These are phyloP conservation scores for Brachionichthys hirsutus DNA, from an alignment of 2,113 vertebrate species.

Conservation along the genomic window DNA sequence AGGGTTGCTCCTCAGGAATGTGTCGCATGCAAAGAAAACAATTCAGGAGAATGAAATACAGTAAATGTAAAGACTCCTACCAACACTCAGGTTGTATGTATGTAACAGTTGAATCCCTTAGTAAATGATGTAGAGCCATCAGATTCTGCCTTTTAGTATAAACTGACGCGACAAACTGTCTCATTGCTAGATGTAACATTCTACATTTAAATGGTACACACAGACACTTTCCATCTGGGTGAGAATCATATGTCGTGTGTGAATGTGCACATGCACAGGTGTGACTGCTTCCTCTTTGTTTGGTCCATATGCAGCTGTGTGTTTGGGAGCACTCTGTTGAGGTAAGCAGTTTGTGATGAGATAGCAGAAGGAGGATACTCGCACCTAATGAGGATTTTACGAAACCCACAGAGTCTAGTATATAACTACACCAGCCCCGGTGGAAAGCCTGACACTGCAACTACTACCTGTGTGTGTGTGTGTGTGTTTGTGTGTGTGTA, in stretches of 20 bases:
- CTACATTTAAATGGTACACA: too few species aligned
- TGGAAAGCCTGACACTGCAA: conserved; percentile 70
- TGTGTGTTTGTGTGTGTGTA: conserved; percentile 21
- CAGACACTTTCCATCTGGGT: too few species aligned
- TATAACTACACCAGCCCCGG: conserved; percentile 61
- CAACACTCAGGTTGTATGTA: too few species aligned
- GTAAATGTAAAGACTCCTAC: too few species aligned
- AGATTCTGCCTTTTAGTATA: too few species aligned
- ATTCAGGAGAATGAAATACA: too few species aligned
- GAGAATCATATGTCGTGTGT: conserved; percentile 5
- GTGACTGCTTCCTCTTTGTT: conserved; percentile 30
- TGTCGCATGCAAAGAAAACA: too few species aligned
- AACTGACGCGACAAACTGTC: too few species aligned
- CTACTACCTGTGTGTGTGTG: conserved; percentile 18
- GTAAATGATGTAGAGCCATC: too few species aligned
- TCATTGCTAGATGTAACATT: too few species aligned
- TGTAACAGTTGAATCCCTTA: too few species aligned
- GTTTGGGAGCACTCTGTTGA: conserved; percentile 52
- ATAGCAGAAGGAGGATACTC: conserved; percentile 57
- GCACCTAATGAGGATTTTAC: conserved; percentile 75
- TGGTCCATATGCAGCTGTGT: conserved; percentile 41
- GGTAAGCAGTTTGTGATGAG: conserved; percentile 65
- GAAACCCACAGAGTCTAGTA: conserved; percentile 73
- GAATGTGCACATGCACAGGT: not conserved
- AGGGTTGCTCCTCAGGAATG: too few species aligned